phyloP scores from a whole-genome alignment of 1,140 invertebrate species.

The Hypsibius dujardini region DNA sequence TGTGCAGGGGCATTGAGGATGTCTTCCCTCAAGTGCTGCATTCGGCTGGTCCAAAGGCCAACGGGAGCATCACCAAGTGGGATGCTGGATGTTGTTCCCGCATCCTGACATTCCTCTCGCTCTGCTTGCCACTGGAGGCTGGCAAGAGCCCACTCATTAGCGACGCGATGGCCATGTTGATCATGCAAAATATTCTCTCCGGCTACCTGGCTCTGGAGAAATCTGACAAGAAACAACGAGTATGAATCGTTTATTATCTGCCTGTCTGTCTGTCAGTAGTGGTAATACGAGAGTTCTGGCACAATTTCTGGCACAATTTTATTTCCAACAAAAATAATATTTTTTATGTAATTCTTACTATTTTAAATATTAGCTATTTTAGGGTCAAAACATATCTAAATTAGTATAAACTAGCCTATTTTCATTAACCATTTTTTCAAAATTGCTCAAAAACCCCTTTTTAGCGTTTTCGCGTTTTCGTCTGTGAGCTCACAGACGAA shows the following conservation, averaged over 20 bases:
- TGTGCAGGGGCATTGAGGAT: background rate
- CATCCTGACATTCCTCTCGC: background rate
- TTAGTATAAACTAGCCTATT: too few species aligned
- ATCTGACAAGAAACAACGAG: background rate
- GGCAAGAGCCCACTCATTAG: background rate
- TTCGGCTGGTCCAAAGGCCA: background rate
- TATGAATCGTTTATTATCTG: background rate
- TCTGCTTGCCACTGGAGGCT: background rate
- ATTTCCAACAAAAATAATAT: too few species aligned
- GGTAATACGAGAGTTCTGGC: too few species aligned
- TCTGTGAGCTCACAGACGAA: too few species aligned
- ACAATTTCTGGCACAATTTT: too few species aligned
- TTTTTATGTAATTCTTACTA: too few species aligned
- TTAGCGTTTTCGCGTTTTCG: too few species aligned
- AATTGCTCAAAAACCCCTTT: too few species aligned
- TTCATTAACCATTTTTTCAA: too few species aligned
- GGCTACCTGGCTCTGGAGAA: background rate
- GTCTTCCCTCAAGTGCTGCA: background rate
- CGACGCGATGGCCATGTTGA: background rate
- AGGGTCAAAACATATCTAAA: too few species aligned
- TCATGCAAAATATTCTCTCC: background rate
- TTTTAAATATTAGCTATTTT: too few species aligned
- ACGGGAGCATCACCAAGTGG: background rate
- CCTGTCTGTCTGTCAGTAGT: background rate
- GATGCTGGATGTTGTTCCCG: background rate